These are phyloP conservation scores for Eucidaris tribuloides DNA, from an alignment of 35 echinoderm and acorn worm genomes.

Conservation along the genomic window DNA sequence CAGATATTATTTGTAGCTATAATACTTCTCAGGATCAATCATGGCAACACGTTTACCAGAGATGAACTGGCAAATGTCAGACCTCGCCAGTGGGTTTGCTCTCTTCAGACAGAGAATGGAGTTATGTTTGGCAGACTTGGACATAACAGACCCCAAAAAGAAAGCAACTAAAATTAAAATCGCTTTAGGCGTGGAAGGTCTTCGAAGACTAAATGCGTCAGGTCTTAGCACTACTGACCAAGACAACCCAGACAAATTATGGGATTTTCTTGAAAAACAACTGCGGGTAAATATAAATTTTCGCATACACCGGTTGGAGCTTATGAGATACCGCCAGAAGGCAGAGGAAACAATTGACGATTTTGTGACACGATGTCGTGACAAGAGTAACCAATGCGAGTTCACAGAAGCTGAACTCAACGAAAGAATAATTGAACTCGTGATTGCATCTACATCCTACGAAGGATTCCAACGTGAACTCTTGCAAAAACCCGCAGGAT, in stretches of 20 bases:
- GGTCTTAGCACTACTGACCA: neutral
- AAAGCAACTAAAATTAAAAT: conserved; percentile 51
- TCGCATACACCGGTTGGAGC: conserved; percentile 34
- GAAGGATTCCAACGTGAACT: conserved; percentile 23
- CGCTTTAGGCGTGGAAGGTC: conserved; percentile 43
- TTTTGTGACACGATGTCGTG: conserved; percentile 35
- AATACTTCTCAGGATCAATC: no score
- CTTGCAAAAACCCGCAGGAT: conserved; percentile 18
- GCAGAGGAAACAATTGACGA: conserved; percentile 40
- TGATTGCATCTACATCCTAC: neutral
- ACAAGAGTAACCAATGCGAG: conserved; percentile 27
- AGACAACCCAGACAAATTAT: conserved; percentile 36
- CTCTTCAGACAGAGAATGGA: conserved; percentile 51
- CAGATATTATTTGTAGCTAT: no score
- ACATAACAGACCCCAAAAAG: conserved; percentile 21
- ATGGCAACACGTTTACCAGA: conserved; percentile 46
- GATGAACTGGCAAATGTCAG: conserved; percentile 25
- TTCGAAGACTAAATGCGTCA: conserved; percentile 6
- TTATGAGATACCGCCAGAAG: conserved; percentile 46
- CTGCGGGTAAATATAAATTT: conserved; percentile 29
- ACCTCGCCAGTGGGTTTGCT: conserved; percentile 29
- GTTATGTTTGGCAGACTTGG: conserved; percentile 41
- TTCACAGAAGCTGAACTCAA: conserved; percentile 14
- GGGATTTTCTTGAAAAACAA: conserved; percentile 10
- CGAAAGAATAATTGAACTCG: conserved; percentile 21